Percentiles rank a stretch among this genome's conserved stretches.
These are phyloP conservation scores for Platycnemis pennipes DNA, from an alignment of 2,888 invertebrate species.

Conservation along the genomic window DNA sequence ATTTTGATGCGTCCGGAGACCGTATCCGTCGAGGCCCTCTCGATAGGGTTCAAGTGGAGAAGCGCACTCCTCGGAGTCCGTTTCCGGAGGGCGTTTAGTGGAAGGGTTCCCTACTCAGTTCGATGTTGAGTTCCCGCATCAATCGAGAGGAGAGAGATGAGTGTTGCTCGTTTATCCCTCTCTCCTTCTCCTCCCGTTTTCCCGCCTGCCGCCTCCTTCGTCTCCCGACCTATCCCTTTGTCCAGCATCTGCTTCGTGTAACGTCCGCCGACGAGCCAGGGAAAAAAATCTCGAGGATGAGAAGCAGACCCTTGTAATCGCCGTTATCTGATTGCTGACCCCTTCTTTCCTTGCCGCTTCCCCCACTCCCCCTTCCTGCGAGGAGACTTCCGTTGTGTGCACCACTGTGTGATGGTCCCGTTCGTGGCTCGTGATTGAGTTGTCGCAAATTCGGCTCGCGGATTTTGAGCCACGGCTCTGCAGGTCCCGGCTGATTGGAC, in stretches of 20 bases:
- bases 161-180: neutral
- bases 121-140: constrained; percentile 3
- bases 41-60: neutral
- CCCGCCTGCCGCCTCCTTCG: neutral
- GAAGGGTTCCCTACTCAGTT: neutral
- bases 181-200: neutral
- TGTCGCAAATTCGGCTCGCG: too few species aligned
- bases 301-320: constrained; percentile 48
- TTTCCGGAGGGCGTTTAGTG: neutral
- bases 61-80: neutral
- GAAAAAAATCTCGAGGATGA: neutral
- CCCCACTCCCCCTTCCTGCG: too few species aligned
- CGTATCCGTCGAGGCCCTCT: neutral
- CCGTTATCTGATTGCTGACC: constrained; percentile 31
- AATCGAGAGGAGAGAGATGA: neutral
- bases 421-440: too few species aligned
- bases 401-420: neutral
- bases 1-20: neutral
- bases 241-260: constrained; percentile 37
- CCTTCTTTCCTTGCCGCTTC: neutral
- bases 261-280: neutral
- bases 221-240: constrained; percentile 18
- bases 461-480: too few species aligned
- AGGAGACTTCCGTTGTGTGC: neutral
- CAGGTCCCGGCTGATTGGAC: too few species aligned